phyloP scores from a whole-genome alignment of 2,888 invertebrate genomes.

The Corythucha ciliata region DNA sequence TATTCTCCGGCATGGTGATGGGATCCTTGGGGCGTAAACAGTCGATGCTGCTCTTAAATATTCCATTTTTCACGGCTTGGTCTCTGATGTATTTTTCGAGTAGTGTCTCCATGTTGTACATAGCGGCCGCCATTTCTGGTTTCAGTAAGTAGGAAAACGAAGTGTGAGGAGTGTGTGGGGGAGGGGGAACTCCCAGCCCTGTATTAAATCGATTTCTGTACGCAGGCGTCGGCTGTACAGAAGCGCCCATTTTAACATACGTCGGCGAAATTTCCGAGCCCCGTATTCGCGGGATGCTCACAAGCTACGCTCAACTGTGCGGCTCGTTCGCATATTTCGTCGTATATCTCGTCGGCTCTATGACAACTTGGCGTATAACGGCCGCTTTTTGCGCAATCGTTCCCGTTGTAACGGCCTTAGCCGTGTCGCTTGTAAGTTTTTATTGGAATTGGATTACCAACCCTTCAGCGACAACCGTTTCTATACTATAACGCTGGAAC shows the following conservation, averaged over 20 bases:
- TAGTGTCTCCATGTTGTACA: slow-evolving; percentile 45
- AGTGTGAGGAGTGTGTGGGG: background rate
- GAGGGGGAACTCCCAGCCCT: background rate
- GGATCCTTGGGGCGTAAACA: slow-evolving; percentile 49
- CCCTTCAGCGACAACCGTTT: no score
- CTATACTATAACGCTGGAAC: no score
- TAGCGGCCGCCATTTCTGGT: slow-evolving; percentile 48
- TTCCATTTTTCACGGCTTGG: slow-evolving; percentile 51
- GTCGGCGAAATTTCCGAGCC: slow-evolving; percentile 53
- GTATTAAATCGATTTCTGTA: background rate
- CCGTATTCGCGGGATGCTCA: slow-evolving; percentile 47
- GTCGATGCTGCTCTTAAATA: slow-evolving; percentile 49
- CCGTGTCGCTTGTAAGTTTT: slow-evolving; percentile 45
- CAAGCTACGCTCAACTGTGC: slow-evolving; percentile 46
- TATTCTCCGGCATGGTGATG: slow-evolving; percentile 49
- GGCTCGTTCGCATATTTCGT: slow-evolving; percentile 47
- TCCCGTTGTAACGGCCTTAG: slow-evolving; percentile 46
- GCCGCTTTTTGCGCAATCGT: slow-evolving; percentile 47
- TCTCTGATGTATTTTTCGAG: slow-evolving; percentile 47
- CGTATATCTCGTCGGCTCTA: slow-evolving; percentile 46
- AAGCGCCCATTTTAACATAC: slow-evolving; percentile 51
- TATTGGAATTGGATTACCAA: no score
- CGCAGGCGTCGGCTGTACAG: slow-evolving; percentile 48
- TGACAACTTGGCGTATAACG: slow-evolving; percentile 48
- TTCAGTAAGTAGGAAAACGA: slow-evolving; percentile 45